These are phyloP conservation scores for Molorchus minor DNA, from an alignment of 2,888 invertebrate species.

Conservation along the genomic window DNA sequence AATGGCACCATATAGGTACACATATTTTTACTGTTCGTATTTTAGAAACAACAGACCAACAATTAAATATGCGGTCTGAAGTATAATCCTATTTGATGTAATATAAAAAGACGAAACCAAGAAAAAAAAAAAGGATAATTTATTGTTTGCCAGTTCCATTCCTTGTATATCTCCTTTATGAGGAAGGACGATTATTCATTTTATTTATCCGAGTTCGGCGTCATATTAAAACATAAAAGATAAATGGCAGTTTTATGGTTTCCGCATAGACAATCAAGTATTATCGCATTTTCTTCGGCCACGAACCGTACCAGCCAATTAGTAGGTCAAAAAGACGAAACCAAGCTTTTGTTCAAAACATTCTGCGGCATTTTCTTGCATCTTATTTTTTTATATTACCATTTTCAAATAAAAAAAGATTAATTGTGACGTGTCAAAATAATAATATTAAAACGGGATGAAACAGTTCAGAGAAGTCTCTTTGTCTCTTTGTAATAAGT, in stretches of 20 bases:
- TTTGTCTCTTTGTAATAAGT: background rate
- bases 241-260: background rate
- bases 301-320: background rate
- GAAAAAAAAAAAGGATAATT: background rate
- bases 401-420: too few relatives aligned
- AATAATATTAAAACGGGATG: background rate
- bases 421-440: background rate
- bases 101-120: background rate
- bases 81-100: background rate
- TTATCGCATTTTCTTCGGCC: background rate
- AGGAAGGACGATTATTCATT: background rate
- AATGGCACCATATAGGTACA: background rate
- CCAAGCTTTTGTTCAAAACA: background rate
- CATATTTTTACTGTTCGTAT: background rate
- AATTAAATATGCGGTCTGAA: background rate
- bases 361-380: background rate
- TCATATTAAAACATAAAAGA: conserved; percentile 1
- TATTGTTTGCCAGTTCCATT: background rate
- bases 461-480: background rate
- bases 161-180: background rate
- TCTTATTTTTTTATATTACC: background rate
- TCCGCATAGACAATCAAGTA: background rate
- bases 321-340: background rate
- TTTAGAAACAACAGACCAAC: background rate
- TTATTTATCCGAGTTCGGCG: background rate